Percentiles rank a stretch among this genome's conserved stretches.
phyloP scores from a whole-genome alignment of 1,140 invertebrate species.

The Drosophila nannoptera region DNA sequence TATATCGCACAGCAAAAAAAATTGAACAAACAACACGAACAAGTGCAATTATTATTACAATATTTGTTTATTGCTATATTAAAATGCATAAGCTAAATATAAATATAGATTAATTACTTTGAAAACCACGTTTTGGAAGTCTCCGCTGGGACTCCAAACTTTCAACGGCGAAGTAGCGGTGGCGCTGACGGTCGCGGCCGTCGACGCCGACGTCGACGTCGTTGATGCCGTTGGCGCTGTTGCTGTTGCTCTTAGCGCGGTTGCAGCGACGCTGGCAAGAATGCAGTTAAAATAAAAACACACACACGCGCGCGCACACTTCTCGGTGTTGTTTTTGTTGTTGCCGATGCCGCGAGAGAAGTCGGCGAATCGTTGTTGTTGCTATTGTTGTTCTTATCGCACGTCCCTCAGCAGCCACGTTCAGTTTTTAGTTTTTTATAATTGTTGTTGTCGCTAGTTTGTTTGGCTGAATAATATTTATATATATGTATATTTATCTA shows the following conservation, averaged over 20 bases:
- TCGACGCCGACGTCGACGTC: slow-evolving; percentile 10
- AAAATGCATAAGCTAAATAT: slow-evolving; percentile 24
- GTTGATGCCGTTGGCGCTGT: slow-evolving; percentile 12
- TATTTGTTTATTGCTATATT: slow-evolving; percentile 17
- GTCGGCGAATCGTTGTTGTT: slow-evolving; percentile 30
- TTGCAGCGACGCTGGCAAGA: slow-evolving; percentile 31
- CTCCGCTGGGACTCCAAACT: slow-evolving; percentile 28
- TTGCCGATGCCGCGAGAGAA: slow-evolving; percentile 13
- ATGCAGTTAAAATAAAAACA: slow-evolving; percentile 56
- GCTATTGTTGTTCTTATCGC: slow-evolving; percentile 59
- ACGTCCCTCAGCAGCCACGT: slow-evolving; percentile 48
- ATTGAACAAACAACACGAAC: slow-evolving; percentile 46
- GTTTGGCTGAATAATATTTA: slow-evolving; percentile 12
- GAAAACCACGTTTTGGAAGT: slow-evolving; percentile 32
- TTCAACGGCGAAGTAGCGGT: slow-evolving; percentile 25
- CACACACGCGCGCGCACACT: slow-evolving; percentile 52
- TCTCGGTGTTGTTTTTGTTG: slow-evolving; percentile 31
- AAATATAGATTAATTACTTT: slow-evolving; percentile 39
- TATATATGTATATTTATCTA: neutral
- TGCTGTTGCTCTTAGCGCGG: slow-evolving; percentile 15
- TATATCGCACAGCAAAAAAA: slow-evolving; percentile 53
- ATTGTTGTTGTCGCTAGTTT: slow-evolving; percentile 14
- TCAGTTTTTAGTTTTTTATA: slow-evolving; percentile 37
- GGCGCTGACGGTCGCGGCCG: slow-evolving; percentile 12
- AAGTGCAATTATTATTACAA: slow-evolving; percentile 34